Evolutionary conservation across 2,888 invertebrate species (phyloP).

Genomic region (Melieria omissa): DNA sequence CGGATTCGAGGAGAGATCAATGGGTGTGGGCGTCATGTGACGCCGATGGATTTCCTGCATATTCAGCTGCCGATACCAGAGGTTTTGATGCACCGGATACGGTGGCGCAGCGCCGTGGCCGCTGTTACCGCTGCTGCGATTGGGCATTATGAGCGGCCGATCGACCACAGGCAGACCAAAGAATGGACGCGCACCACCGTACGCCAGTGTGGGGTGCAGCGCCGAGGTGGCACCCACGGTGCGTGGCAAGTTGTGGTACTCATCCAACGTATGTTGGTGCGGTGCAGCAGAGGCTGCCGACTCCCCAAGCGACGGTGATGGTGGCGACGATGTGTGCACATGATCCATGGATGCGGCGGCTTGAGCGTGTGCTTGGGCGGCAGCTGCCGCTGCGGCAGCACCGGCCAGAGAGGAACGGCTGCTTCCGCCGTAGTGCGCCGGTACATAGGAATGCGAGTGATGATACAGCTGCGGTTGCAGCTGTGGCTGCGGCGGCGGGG

Average conservation of each 20-base stretch:
- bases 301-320: constrained; percentile 14
- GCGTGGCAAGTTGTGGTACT: not conserved
- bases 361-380: constrained; percentile 50
- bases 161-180: constrained; percentile 2
- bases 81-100: constrained; percentile 78
- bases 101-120: constrained; percentile 69
- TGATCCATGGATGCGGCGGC: constrained; percentile 51
- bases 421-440: not conserved
- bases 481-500: constrained; percentile 27
- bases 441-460: not conserved
- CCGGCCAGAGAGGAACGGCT: constrained; percentile 28
- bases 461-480: constrained; percentile 51
- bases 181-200: not conserved
- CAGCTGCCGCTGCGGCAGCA: constrained; percentile 53
- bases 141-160: constrained; percentile 32
- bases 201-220: constrained; percentile 5
- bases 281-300: not conserved
- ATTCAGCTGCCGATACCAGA: constrained; percentile 81
- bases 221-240: constrained; percentile 17
- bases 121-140: constrained; percentile 9
- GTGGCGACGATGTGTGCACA: constrained; percentile 31
- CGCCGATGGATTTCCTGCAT: constrained; percentile 72
- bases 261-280: not conserved
- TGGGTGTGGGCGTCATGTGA: constrained; percentile 66
- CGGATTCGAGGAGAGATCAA: constrained; percentile 65